phyloP scores from a whole-genome alignment of 2,888 invertebrate genomes.

The Pachydiplax longipennis region DNA sequence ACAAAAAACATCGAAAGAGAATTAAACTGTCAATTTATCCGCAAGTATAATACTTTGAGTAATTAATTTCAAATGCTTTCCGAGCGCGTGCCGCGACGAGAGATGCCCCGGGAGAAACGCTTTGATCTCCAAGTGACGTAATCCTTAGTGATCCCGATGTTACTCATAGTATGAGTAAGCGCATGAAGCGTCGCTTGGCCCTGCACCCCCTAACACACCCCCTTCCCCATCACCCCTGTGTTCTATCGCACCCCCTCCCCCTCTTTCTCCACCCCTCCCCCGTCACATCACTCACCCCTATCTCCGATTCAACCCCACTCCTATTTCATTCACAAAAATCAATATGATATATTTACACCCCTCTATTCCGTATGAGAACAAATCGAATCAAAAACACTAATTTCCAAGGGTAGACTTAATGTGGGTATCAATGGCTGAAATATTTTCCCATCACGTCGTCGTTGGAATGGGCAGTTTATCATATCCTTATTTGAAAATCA shows the following conservation, averaged over 20 bases:
- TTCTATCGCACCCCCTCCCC: neutral
- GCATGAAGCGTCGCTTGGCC: neutral
- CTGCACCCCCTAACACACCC: neutral
- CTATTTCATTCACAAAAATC: neutral
- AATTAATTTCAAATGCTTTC: neutral
- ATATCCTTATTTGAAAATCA: too few species aligned
- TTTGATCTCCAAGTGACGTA: constrained; percentile 42
- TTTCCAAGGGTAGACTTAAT: too few species aligned
- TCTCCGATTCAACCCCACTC: neutral
- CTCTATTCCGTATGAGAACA: too few species aligned
- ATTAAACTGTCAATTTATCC: neutral
- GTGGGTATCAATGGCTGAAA: too few species aligned
- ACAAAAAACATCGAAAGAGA: neutral
- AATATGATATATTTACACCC: too few species aligned
- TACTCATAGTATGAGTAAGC: constrained; percentile 21
- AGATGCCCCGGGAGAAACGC: neutral
- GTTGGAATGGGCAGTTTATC: too few species aligned
- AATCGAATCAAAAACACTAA: too few species aligned
- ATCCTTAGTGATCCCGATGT: constrained; percentile 31
- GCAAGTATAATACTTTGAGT: neutral
- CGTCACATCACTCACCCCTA: neutral
- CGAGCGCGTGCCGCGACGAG: neutral
- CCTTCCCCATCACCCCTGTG: neutral
- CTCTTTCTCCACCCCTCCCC: neutral
- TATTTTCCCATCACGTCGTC: too few species aligned